Base-by-base conservation (phyloP, 2,113 vertebrate genomes). In the Xenopus laevis region DNA sequence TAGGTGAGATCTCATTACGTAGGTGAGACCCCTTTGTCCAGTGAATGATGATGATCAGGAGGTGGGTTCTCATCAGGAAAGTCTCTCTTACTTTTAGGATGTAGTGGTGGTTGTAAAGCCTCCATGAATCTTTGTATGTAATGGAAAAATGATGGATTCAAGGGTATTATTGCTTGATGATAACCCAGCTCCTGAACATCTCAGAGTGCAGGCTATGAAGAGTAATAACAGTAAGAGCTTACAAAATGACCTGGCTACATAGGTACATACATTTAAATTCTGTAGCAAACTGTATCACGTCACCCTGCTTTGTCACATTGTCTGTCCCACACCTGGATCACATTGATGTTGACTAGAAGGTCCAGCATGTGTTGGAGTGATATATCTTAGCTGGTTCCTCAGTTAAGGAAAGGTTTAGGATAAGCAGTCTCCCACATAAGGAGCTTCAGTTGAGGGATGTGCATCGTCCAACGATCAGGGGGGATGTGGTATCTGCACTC, bases 401-500 rank as follows among this genome's bases (percentile, higher is more conserved):
- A 46, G 57, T 21, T 20, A 9, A 55, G 11, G 20, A 60, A 71
- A 17, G 70, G 33, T 30, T 15, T 6, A 15, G 13, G 27, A 46
- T 18, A 66, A 45, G 10, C 59, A 47, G 46, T 52, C 52, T 63
- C 21, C 58, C 66, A 63, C 59, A 59, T n/a, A 18, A 12, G n/a
- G 68, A 62, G 68, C 63, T 70, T 65, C 66, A 17, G 13, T 33
- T 30, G 46, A 52, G 80, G 21, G 5, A 40, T 8, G 6, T 55
- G 47, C 21, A 20, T 63, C 40, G 23, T 27, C 15, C 11, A 5
- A 7, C 0, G 3, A 46, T 68, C 93, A 97, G 7, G 96, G 95
- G 0, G 95, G 93, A 1, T 93, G 92, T 0, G 95, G 94, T 66
- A 95, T 91, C 84, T 98, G 95, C 71, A 96, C 93, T 2, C 92